phyloP scores from a whole-genome alignment of 1,140 invertebrate species.

The Hypsibius dujardini region DNA sequence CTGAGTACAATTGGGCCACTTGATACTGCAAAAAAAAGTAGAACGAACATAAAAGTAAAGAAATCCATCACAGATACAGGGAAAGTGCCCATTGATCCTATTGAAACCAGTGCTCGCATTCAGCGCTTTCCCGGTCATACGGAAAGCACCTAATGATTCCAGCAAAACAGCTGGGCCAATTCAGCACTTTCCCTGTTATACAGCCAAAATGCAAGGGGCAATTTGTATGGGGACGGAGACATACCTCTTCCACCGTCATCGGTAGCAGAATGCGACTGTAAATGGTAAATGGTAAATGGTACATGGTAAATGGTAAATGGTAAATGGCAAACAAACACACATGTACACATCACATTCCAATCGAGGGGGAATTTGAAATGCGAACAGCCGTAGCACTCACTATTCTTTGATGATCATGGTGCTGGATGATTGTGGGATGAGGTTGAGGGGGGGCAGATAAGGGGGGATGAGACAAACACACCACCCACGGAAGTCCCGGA shows the following conservation, averaged over 20 bases:
- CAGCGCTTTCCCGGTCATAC: neutral
- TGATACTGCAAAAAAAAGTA: constrained; percentile 57
- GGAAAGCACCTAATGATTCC: constrained; percentile 10
- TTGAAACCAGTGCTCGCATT: too few relatives aligned
- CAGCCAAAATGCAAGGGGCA: neutral
- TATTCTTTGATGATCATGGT: constrained; percentile 39
- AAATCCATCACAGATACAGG: neutral
- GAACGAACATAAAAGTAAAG: constrained; percentile 21
- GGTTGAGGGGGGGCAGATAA: too few relatives aligned
- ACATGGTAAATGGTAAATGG: constrained; percentile 21
- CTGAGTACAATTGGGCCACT: constrained; percentile 91
- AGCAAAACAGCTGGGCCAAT: constrained; percentile 17
- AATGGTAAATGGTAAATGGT: constrained; percentile 26
- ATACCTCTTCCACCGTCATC: constrained; percentile 41
- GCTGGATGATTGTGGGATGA: too few relatives aligned
- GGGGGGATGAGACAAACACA: too few relatives aligned
- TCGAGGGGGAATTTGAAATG: constrained; percentile 3
- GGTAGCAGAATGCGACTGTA: constrained; percentile 41
- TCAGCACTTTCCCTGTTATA: constrained; percentile 5
- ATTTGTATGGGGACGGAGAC: constrained; percentile 10
- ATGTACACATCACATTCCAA: too few relatives aligned
- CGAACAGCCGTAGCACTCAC: constrained; percentile 28
- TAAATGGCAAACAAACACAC: constrained; percentile 17
- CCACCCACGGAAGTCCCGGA: too few relatives aligned
- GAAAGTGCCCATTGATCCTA: constrained; percentile 20